These are phyloP conservation scores for Muscicapa striata DNA, from an alignment of 2,797 vertebrate genomes.

Conservation along the genomic window DNA sequence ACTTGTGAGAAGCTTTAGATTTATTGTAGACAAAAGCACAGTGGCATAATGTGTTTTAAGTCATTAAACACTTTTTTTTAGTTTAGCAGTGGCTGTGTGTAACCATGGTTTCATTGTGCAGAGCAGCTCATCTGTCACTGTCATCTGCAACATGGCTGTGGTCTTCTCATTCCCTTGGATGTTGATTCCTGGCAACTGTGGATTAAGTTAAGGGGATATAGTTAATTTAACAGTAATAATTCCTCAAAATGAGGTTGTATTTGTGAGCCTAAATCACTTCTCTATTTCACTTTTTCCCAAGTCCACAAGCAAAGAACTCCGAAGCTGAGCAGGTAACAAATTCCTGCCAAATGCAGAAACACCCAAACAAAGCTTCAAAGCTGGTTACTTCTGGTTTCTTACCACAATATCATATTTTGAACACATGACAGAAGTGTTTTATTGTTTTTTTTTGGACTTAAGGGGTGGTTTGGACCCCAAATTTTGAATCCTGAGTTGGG, in stretches of 20 bases:
- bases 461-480: not conserved
- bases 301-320: not conserved
- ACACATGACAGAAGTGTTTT: not conserved
- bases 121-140: conserved; percentile 3
- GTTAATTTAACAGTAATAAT: not conserved
- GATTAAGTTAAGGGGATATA: not conserved
- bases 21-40: not conserved
- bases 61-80: not conserved
- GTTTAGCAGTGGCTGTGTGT: not conserved
- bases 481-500: not conserved
- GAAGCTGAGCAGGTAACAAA: not conserved
- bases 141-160: not conserved
- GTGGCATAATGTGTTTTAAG: not conserved
- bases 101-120: conserved; percentile 20
- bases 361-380: not conserved
- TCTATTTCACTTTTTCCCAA: not conserved
- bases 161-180: not conserved
- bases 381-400: not conserved
- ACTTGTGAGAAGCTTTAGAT: not conserved
- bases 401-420: not conserved
- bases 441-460: not conserved
- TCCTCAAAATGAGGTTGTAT: not conserved
- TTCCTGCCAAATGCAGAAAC: not conserved
- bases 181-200: conserved; percentile 6
- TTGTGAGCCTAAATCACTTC: conserved; percentile 7